Base-by-base conservation (phyloP, 2,797 vertebrate genomes). In the Crenichthys baileyi region DNA sequence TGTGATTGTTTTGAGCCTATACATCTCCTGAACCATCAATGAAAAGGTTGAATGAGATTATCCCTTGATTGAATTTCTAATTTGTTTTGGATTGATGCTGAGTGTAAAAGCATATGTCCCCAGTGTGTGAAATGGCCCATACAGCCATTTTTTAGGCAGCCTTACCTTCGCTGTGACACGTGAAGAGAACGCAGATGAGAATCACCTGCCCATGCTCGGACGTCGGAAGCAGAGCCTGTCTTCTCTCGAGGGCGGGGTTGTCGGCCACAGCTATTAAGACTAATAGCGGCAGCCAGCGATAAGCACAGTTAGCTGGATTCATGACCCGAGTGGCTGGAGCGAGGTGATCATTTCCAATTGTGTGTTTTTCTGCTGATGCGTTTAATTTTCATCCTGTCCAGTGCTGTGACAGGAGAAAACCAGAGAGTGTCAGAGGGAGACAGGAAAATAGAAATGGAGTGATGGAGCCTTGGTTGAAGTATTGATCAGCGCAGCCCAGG, bases 281-380 rank as follows among this genome's bases (percentile, higher is more conserved):
- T 94, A 93, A 94, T 93, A 85, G 90, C 77, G 24, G 76, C 84
- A 75, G 85, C 85, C 88, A 44, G 90, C 80, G 91, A 93, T 92
- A 88, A 94, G 93, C 85, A 79, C 91, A 85, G 91, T 93, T 93
- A 89, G 88, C 92, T 80, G 90, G 82, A 94, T 95, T 92, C 90
- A 91, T 92, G 93, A 94, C 91, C 93, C 86, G 81, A 89, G 85
- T 24, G 89, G 87, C 78, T 77, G 36, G 75, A 85, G 89, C 70
- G 41, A 85, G 76, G 58, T 81, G 87, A 91, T 91, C 89, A 88
- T 94, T 94, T 93, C 92, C 88, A 90, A 91, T 89, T 90, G 92
- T 92, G 90, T 93, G 90, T 94, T 94, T 93, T 94, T 93, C 88
- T 94, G 94, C 91, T 93, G 91, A 94, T 91, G 91, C 83, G 72